phyloP scores from a whole-genome alignment of 2,797 vertebrate genomes.

The Siniperca obscura region DNA sequence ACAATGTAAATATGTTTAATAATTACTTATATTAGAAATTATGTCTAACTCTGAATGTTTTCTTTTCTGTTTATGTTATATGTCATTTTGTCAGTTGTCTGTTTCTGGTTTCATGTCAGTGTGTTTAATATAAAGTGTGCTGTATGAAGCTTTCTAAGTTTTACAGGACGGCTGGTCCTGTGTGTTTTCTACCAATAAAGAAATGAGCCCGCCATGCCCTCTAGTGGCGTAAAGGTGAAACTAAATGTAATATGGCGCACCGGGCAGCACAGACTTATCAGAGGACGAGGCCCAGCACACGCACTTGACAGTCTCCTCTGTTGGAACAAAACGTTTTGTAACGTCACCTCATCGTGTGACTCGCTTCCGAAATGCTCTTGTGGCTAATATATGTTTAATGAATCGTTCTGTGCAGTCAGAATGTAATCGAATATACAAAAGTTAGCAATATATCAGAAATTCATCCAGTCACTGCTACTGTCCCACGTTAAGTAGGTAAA shows the following conservation, averaged over 20 bases:
- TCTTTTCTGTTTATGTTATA: background rate
- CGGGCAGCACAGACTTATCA: no score
- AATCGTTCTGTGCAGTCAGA: no score
- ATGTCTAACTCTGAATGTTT: background rate
- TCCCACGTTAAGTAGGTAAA: background rate
- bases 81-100: background rate
- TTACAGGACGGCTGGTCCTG: background rate
- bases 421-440: no score
- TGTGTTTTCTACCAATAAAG: background rate
- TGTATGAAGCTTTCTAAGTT: background rate
- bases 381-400: no score
- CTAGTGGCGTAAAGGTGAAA: background rate
- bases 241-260: no score
- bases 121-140: slow-evolving; percentile 23
- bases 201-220: background rate
- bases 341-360: no score
- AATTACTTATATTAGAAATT: background rate
- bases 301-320: background rate
- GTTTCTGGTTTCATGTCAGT: background rate
- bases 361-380: no score
- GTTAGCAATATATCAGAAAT: no score
- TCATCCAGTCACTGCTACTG: no score
- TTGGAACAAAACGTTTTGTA: background rate
- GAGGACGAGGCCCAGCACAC: background rate
- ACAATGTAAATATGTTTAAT: slow-evolving; percentile 1